phyloP scores from a whole-genome alignment of 1,140 invertebrate species.

The Scaptomyza pallida region DNA sequence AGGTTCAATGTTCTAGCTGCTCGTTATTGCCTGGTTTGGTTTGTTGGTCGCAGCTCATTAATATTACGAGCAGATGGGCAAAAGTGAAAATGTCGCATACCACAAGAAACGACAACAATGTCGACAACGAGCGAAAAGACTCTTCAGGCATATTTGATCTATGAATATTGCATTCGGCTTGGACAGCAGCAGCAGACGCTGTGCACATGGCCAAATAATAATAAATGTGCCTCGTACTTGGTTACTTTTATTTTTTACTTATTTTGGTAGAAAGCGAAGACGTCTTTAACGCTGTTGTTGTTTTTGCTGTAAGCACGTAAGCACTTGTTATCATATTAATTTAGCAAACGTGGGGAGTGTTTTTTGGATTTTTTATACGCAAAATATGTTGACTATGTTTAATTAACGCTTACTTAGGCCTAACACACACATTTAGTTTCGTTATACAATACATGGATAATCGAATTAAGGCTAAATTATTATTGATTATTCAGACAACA shows the following conservation, averaged over 20 bases:
- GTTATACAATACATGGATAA: conserved; percentile 48
- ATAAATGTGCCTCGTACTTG: conserved; percentile 37
- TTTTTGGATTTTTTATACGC: conserved; percentile 42
- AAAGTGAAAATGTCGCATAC: conserved; percentile 83
- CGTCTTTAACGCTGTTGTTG: conserved; percentile 7
- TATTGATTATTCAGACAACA: conserved; percentile 69
- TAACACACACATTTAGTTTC: conserved; percentile 82
- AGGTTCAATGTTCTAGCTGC: conserved; percentile 65
- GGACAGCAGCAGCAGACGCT: conserved; percentile 60
- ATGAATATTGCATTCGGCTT: conserved; percentile 80
- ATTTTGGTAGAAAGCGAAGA: conserved; percentile 69
- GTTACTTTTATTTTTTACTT: too few relatives aligned
- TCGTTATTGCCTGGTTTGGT: not conserved
- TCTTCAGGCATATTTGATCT: conserved; percentile 47
- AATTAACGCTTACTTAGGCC: conserved; percentile 78
- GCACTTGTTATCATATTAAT: conserved; percentile 62
- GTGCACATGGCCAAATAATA: conserved; percentile 26
- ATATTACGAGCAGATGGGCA: conserved; percentile 64
- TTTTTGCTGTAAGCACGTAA: conserved; percentile 65
- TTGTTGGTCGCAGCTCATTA: conserved; percentile 52
- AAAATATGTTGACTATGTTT: conserved; percentile 69
- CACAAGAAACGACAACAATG: conserved; percentile 31
- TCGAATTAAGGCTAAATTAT: conserved; percentile 69
- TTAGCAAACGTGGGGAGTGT: conserved; percentile 35
- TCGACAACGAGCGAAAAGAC: conserved; percentile 29